Base-by-base conservation (phyloP, 64 coral and sea anemone species). In the Orbicella faveolata region DNA sequence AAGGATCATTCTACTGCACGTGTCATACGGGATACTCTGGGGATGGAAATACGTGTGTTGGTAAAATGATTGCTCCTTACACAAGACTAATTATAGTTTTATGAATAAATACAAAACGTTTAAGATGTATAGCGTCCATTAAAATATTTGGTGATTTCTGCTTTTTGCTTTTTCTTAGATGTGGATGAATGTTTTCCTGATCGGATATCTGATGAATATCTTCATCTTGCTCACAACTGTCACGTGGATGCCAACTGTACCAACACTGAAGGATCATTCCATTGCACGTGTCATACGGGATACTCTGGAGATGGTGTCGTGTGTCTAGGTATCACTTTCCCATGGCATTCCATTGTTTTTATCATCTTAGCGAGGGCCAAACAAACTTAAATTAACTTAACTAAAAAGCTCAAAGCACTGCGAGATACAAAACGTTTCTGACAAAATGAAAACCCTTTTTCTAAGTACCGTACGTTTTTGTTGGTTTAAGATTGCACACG, bases 261-360 rank as follows among this genome's bases (percentile, higher is more conserved):
- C 7, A 94, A 94, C 82, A 90, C 93, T 1, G 80, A 87, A 19
- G 93, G 93, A 30, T 94, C 93, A 4, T 94, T 94, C 76, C 54
- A 87, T 26, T 94, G 92, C 62, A 72, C 87, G 16, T 94, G 92
- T 88, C 59, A 89, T 73, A 89, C 79, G 73, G 94, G 94, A 76
- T 95, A 95, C 35, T 95, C 94, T 10, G 94, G 94, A 88, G 78
- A 95, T 73, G 94, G 94, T 9, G 70, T 95, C 34, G 65, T 10
- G 30, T 95, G 94, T 63, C 18, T 73, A 52, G 94, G 94, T 95
- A 77, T 26, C 39, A 34, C 33, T 25, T 37, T 33, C 18, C 73
- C 7, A 18, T 59, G 18, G 19, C 39, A 17, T 77, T 35, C 15
- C 11, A 44, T 77, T 55, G 3, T 12, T 16, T 41, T 52, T 10